These are phyloP conservation scores for Melanerpes formicivorus DNA, from an alignment of 2,113 vertebrate species.

Conservation along the genomic window DNA sequence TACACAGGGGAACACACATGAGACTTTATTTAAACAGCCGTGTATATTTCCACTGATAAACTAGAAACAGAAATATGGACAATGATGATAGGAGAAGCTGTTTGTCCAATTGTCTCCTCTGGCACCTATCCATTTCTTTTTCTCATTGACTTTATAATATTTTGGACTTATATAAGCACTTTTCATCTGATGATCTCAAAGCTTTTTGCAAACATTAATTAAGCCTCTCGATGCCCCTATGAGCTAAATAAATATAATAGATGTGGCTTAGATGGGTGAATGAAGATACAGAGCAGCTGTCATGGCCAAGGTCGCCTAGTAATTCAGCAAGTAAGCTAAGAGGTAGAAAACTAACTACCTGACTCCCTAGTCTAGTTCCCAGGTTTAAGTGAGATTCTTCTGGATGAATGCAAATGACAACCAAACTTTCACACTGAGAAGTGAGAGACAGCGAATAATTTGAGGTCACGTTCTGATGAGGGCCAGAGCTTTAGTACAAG, in stretches of 20 bases:
- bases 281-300: constrained; percentile 17
- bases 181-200: constrained; percentile 62
- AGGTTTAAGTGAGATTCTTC: not conserved
- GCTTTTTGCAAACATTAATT: constrained; percentile 67
- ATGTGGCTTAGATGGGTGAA: constrained; percentile 31
- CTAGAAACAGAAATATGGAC: constrained; percentile 46
- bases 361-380: not conserved
- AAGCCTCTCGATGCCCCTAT: constrained; percentile 51
- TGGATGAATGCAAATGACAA: not conserved
- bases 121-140: not conserved
- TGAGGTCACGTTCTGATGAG: not conserved
- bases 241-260: constrained; percentile 57
- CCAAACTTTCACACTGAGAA: not conserved
- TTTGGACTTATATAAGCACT: constrained; percentile 33
- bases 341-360: not conserved
- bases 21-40: constrained; percentile 59
- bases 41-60: constrained; percentile 24
- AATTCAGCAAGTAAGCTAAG: not conserved
- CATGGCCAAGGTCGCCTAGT: constrained; percentile 37
- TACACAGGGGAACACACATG: not conserved
- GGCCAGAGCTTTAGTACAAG: not conserved
- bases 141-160: constrained; percentile 21
- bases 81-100: constrained; percentile 46
- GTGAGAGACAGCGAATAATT: not conserved
- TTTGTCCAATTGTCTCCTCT: constrained; percentile 21